These are phyloP conservation scores for Drosophila sturtevanti DNA, from an alignment of 1,140 invertebrate species.

Conservation along the genomic window DNA sequence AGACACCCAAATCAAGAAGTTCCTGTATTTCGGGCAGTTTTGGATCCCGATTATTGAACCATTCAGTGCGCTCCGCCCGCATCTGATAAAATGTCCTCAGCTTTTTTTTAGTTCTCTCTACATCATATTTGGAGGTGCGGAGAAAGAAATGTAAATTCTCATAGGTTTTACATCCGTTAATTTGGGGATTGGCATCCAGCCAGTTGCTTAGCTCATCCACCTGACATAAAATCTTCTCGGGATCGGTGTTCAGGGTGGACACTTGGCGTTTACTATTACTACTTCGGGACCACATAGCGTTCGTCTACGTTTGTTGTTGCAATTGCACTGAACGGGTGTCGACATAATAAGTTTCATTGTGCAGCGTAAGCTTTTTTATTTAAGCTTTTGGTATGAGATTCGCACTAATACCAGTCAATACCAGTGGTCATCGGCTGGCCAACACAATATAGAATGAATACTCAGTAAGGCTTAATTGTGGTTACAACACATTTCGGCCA, in stretches of 20 bases:
- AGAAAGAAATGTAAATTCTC: constrained; percentile 86
- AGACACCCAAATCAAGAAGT: constrained; percentile 85
- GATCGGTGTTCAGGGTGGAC: constrained; percentile 21
- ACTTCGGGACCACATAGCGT: constrained; percentile 43
- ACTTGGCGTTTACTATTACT: constrained; percentile 30
- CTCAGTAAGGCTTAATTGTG: constrained; percentile 39
- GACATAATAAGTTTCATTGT: constrained; percentile 32
- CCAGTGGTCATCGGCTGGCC: constrained; percentile 19
- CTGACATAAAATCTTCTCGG: constrained; percentile 42
- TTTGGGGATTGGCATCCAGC: constrained; percentile 69
- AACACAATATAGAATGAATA: constrained; percentile 41
- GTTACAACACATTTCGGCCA: background rate
- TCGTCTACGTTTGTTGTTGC: constrained; percentile 16
- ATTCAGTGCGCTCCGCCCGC: constrained; percentile 84
- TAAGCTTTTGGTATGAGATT: constrained; percentile 34
- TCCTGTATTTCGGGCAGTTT: constrained; percentile 84
- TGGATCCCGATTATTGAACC: constrained; percentile 86
- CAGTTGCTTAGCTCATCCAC: constrained; percentile 67
- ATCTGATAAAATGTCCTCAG: constrained; percentile 85
- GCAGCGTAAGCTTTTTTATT: constrained; percentile 41
- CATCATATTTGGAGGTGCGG: constrained; percentile 85
- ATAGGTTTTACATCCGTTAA: constrained; percentile 83
- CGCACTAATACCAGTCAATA: constrained; percentile 32
- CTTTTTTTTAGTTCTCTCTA: constrained; percentile 85
- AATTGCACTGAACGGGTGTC: constrained; percentile 35